Evolutionary conservation across 2,113 vertebrate genomes (phyloP).

Genomic region (Chloropsis cyanopogon): DNA sequence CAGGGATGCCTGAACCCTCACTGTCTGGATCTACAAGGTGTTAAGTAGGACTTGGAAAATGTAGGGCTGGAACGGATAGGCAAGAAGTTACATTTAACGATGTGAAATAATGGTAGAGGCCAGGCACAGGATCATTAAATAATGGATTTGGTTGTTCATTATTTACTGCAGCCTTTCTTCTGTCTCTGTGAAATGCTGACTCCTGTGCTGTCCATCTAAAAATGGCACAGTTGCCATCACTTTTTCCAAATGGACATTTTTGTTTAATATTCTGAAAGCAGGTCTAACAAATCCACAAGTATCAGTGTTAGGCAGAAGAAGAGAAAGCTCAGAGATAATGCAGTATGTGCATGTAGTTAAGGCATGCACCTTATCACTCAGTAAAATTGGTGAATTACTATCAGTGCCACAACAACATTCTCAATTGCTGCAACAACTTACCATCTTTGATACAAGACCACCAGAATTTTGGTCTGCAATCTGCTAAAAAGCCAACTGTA

Average conservation of each 20-base stretch:
- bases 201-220: not conserved
- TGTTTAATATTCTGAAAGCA: not conserved
- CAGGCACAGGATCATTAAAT: not conserved
- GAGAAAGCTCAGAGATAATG: not conserved
- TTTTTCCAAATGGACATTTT: not conserved
- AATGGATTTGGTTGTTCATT: not conserved
- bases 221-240: not conserved
- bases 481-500: conserved; percentile 23
- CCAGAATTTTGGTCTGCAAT: not conserved
- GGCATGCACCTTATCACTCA: not conserved
- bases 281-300: not conserved
- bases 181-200: not conserved
- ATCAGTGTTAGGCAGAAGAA: not conserved
- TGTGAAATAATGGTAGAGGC: not conserved
- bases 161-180: not conserved
- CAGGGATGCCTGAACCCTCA: not conserved
- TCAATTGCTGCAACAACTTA: not conserved
- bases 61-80: not conserved
- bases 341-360: not conserved
- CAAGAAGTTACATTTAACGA: not conserved
- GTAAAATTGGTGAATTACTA: not conserved
- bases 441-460: not conserved
- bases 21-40: not conserved
- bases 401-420: not conserved
- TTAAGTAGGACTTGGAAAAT: not conserved